phyloP scores from a whole-genome alignment of 1,140 invertebrate genomes.

The Periplaneta americana region DNA sequence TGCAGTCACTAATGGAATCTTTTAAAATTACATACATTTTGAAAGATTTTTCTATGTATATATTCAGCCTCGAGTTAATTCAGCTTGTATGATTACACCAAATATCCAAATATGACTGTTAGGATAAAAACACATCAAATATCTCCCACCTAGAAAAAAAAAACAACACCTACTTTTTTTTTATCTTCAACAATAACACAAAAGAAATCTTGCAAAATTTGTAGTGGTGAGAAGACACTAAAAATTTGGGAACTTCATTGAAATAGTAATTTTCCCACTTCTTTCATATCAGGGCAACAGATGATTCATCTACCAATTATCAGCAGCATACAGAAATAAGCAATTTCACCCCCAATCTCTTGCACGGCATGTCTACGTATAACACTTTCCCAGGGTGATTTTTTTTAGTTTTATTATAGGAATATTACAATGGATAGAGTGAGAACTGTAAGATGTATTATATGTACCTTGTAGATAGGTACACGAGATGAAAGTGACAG shows the following conservation, averaged over 20 bases:
- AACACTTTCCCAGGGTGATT: background rate
- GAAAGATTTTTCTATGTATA: too few species aligned
- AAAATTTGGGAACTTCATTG: background rate
- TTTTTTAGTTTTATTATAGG: background rate
- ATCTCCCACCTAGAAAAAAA: background rate
- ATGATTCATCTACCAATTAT: background rate
- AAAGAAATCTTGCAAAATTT: background rate
- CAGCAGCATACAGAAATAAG: background rate
- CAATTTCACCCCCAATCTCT: background rate
- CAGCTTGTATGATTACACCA: too few species aligned
- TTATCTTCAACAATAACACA: background rate
- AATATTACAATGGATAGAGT: background rate
- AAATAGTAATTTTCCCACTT: background rate
- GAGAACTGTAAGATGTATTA: background rate
- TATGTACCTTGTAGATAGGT: too few species aligned
- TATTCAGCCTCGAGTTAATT: too few species aligned
- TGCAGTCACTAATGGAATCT: background rate
- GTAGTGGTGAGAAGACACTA: background rate
- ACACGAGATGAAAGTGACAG: background rate
- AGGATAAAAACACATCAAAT: background rate
- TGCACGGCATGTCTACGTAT: background rate
- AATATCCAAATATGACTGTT: too few species aligned
- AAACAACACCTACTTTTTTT: background rate
- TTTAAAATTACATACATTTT: background rate
- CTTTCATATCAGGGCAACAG: background rate